Evolutionary conservation across 2,888 invertebrate genomes (phyloP), one percentile per base, ranked within the genome.

Genomic region (Watsonalla cultraria): DNA sequence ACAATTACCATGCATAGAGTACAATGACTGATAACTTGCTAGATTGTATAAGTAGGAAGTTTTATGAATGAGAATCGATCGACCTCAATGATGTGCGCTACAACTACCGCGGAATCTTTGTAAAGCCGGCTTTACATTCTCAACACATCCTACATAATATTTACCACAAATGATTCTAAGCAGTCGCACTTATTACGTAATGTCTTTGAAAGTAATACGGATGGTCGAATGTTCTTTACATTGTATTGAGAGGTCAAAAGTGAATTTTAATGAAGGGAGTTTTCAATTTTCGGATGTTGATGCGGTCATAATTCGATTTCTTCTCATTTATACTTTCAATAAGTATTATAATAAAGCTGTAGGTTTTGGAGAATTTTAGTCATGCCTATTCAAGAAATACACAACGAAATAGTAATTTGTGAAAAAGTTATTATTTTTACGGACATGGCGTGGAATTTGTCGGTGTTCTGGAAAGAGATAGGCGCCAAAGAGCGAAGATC

Each of bases 11-110:
- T 11, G 11, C 5, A 42, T 42, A 11, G 37, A 35, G 7, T 33
- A 37, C 37, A 48, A 37, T 48, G 37, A 14, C 37, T 37, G 48
- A 37, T 48, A 9, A 37, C 37, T 37, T 37, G 48, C 8, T 14
- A 37, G 35, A 35, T 34, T 48, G 37, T 37, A 37, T 48, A 48
- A 37, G 35, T 14, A 47, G 34, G 37, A 37, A 48, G 37, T 37
- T 48, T 48, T 48, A 37, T 48, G 48, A 48, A 48, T 48, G 48
- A 48, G 48, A 6, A 48, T 14, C 48, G 48, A 48, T 48, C 37
- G 48, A 9, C 14, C 14, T 35, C 37, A 35, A 42, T 42, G 42
- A 42, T 42, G 8, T 42, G 42, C 37, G 11, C 2, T 42, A 5
- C 11, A 42, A 8, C 42, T 42, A 8, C 37, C 37, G 37, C 42